These are phyloP conservation scores for Podarcis raffonei DNA, from an alignment of 2,113 vertebrate genomes.

Conservation along the genomic window DNA sequence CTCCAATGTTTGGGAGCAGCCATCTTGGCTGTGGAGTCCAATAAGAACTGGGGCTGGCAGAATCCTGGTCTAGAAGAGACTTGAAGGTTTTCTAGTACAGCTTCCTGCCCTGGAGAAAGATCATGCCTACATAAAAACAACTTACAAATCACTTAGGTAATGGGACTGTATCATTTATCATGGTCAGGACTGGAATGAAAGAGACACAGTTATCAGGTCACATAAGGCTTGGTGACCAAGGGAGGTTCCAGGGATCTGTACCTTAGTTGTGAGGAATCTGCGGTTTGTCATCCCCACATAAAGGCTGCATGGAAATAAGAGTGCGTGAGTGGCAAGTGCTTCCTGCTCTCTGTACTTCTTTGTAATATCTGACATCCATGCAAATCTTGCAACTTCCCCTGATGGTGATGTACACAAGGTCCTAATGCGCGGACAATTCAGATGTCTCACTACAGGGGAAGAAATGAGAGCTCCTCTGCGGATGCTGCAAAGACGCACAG, in stretches of 20 bases:
- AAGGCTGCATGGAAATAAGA: too few species aligned
- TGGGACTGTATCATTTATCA: background rate
- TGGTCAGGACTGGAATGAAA: background rate
- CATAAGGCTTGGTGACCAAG: background rate
- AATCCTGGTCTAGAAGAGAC: background rate
- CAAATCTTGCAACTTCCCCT: background rate
- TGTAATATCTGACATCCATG: background rate
- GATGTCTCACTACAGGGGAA: background rate
- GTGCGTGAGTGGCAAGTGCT: too few species aligned
- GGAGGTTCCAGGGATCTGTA: background rate
- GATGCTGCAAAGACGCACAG: background rate
- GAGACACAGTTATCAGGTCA: background rate
- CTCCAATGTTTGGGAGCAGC: too few species aligned
- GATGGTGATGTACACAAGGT: background rate
- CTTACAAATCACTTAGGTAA: background rate
- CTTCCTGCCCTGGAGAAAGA: background rate
- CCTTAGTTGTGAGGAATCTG: too few species aligned
- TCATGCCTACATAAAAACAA: background rate
- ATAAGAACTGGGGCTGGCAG: background rate
- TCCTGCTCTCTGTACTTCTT: background rate
- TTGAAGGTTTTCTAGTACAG: background rate
- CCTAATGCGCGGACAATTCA: background rate
- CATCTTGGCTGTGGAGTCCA: background rate
- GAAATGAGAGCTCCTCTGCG: background rate
- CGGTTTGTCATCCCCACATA: too few species aligned